Conservation (phyloP, 1,140 invertebrate species). For the Berghia stephanieae region DNA sequence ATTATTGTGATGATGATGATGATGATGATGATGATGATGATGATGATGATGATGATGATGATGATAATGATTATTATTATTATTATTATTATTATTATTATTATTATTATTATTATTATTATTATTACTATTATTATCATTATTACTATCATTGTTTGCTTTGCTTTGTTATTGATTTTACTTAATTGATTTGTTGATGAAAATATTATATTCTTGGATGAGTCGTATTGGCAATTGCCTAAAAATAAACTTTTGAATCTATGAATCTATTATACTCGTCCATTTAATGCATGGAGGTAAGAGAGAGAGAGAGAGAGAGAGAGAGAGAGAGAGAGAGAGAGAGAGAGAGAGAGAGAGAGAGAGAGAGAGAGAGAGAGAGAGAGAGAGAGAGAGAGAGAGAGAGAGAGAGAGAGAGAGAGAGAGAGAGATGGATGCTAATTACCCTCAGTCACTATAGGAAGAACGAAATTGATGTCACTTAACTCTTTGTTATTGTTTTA, state of each 20-base stretch:
- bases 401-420: neutral
- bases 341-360: constrained; percentile 19
- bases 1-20: no score
- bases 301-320: neutral
- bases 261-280: neutral
- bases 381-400: neutral
- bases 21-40: no score
- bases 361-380: constrained; percentile 16
- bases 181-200: neutral
- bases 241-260: neutral
- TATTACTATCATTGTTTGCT: neutral
- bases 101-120: no score
- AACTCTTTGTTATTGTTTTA: no score
- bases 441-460: neutral
- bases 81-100: no score
- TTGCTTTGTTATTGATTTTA: neutral
- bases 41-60: no score
- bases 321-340: constrained; percentile 9
- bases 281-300: neutral
- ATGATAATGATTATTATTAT: no score
- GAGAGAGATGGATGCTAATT: neutral
- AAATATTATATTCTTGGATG: neutral
- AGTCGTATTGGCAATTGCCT: neutral
- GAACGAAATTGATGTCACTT: neutral
- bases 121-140: constrained; percentile 16